Base-by-base conservation (phyloP, 2,888 invertebrate species). In the Chesias legatella region DNA sequence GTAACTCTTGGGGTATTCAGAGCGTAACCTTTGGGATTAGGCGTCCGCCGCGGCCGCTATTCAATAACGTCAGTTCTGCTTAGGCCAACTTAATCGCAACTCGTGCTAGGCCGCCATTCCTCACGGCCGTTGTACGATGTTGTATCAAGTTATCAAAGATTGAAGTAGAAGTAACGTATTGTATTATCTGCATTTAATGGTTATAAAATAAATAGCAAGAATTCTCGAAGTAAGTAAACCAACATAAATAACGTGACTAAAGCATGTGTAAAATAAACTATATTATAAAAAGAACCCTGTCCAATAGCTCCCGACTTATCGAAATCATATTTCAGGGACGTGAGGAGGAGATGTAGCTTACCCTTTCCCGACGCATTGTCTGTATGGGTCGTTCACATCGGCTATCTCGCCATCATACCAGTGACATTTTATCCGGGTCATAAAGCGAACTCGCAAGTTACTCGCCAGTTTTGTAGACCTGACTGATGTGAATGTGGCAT, bases 291-390 rank as follows among this genome's bases (percentile, higher is more conserved):
- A 74, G 71, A 72, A 68, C 72, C 72, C 67, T 66, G 78, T 75
- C 79, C 82, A 82, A 84, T 83, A 82, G 78, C 74, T 67, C 67
- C 73, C 79, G 77, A 82, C 78, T 85, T 85, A 85, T 85, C 82
- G 84, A 81, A 84, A 83, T 84, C 84, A 85, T 85, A 85, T 85
- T 85, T 85, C 82, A 85, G 72, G 70, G 72, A 83, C 85, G 83
- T 84, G 84, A 72, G 77, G 78, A 76, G 75, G 71, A 72, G 73
- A 67, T 75, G 73, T 76, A 73, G 75, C 76, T 77, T 79, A 81
- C 79, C 82, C 79, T 81, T 81, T 81, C 68, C 67, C 61, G 71
- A 73, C 67, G 76, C 76, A 78, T 74, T 77, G 77, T 79, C 75
- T 72, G 63, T 67, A 53, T 53, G 70, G 79, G 61, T 66, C 74